Percentiles rank a stretch among this genome's conserved stretches.
Conservation (phyloP, 2,888 invertebrate species). For the Neocrepidodera transversa region DNA sequence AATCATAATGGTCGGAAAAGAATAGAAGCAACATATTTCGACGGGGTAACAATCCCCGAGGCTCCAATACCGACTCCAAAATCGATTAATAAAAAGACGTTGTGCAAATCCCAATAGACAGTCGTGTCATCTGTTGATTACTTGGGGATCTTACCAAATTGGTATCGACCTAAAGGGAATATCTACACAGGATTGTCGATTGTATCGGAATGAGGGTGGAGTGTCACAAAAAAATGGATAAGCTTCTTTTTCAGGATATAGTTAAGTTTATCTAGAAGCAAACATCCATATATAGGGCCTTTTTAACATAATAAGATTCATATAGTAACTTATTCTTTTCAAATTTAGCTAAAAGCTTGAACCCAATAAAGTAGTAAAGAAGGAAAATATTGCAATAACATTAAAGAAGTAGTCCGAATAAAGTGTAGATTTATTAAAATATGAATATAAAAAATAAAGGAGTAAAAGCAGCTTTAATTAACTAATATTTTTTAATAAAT, state of each 20-base stretch:
- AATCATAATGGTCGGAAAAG: slow-evolving; percentile 35
- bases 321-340: too few species aligned
- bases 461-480: too few species aligned
- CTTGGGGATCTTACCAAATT: slow-evolving; percentile 56
- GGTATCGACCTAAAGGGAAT: slow-evolving; percentile 39
- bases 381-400: too few species aligned
- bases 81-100: slow-evolving; percentile 59
- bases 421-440: too few species aligned
- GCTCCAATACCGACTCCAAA: slow-evolving; percentile 52
- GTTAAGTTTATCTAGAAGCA: too few species aligned
- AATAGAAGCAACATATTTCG: slow-evolving; percentile 39
- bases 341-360: too few species aligned
- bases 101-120: slow-evolving; percentile 53
- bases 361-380: too few species aligned
- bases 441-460: too few species aligned
- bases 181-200: background rate
- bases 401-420: too few species aligned
- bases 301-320: too few species aligned
- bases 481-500: too few species aligned
- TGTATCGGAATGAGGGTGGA: background rate
- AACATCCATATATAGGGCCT: too few species aligned
- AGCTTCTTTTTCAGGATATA: background rate
- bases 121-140: slow-evolving; percentile 58
- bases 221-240: background rate
- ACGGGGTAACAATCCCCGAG: slow-evolving; percentile 52